A percentile compares a stretch with the other conserved stretches of the same genome.
These are phyloP conservation scores for Porites lutea DNA, from an alignment of 64 coral and sea anemone species.

Conservation along the genomic window DNA sequence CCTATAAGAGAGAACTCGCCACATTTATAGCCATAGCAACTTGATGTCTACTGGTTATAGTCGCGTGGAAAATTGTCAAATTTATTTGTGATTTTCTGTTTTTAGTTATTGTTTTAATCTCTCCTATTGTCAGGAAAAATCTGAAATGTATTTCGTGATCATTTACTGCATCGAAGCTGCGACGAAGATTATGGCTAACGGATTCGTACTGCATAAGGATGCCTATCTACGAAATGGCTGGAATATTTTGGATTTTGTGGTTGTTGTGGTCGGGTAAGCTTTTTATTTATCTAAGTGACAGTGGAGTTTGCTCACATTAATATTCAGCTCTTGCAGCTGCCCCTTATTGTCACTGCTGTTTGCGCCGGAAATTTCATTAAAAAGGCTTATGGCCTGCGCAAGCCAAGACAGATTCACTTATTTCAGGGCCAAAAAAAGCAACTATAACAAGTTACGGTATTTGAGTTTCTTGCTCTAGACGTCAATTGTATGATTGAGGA, in stretches of 20 bases:
- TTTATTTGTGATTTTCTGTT: background rate
- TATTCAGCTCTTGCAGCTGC: conserved; percentile 18
- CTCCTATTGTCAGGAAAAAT: conserved; percentile 79
- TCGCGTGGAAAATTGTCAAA: background rate
- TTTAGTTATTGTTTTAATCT: background rate
- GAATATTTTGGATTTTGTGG: conserved; percentile 99
- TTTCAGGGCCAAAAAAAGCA: background rate
- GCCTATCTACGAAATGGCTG: conserved; percentile 98
- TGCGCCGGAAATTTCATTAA: conserved; percentile 41
- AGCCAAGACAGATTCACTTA: background rate
- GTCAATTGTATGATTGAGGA: background rate
- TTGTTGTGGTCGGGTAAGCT: conserved; percentile 95
- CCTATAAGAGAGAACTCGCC: background rate
- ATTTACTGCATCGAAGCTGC: conserved; percentile 96
- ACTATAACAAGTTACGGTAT: background rate
- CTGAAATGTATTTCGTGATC: conserved; percentile 87
- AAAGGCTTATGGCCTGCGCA: background rate
- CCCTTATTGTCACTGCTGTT: conserved; percentile 18
- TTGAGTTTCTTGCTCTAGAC: background rate
- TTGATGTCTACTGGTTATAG: background rate
- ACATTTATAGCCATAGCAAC: background rate
- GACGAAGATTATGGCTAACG: conserved; percentile 90
- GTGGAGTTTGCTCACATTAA: conserved; percentile 35
- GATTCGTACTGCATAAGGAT: conserved; percentile 87
- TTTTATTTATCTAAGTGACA: conserved; percentile 44